Evolutionary conservation across 2,113 vertebrate genomes (phyloP).

Genomic region (Sander lucioperca): DNA sequence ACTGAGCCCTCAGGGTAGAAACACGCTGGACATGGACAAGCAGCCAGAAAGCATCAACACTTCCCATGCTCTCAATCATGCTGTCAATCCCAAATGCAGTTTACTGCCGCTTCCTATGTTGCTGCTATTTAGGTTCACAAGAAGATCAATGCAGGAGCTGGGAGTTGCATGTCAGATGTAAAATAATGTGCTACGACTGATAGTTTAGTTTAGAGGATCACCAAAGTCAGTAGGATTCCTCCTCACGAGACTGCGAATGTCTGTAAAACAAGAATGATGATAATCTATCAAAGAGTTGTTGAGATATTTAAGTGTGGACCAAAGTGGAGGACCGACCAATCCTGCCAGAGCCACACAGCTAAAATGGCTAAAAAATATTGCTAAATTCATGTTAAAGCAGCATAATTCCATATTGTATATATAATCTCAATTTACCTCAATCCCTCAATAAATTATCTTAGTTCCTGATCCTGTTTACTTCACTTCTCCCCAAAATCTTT

Average conservation of each 20-base stretch:
- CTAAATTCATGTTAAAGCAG: background rate
- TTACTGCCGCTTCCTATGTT: background rate
- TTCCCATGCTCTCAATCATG: background rate
- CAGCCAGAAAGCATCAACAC: background rate
- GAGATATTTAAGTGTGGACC: too few species aligned
- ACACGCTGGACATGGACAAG: too few species aligned
- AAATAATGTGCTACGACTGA: background rate
- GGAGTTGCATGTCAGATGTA: background rate
- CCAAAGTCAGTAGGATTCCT: too few species aligned
- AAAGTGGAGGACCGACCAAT: too few species aligned
- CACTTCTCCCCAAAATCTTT: too few species aligned
- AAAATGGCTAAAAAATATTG: too few species aligned
- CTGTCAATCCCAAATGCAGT: conserved; percentile 1
- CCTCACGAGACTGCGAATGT: too few species aligned
- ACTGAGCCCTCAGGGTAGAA: too few species aligned
- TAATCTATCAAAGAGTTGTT: too few species aligned
- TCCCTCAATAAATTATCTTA: background rate
- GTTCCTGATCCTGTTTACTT: background rate
- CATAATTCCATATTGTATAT: background rate
- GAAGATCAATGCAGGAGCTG: background rate
- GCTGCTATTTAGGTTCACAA: background rate
- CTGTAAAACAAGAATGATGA: too few species aligned
- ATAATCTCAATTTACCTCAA: background rate
- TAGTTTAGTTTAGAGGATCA: background rate
- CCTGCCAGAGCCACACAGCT: too few species aligned